A percentile compares a stretch with the other conserved stretches of the same genome.
These are phyloP conservation scores for Pseudomyrmex sp. DNA, from an alignment of 1,140 invertebrate genomes.

Conservation along the genomic window DNA sequence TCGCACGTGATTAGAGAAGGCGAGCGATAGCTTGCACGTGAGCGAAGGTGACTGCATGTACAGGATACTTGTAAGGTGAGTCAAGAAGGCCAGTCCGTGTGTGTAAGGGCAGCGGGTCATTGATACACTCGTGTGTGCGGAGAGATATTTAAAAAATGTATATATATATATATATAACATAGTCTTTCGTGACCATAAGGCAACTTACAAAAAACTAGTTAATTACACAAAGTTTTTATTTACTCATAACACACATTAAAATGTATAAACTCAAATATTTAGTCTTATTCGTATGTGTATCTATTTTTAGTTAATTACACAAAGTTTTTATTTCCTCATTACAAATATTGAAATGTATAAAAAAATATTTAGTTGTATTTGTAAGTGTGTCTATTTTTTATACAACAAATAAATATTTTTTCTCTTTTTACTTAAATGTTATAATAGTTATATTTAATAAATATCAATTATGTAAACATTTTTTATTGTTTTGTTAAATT, in stretches of 20 bases:
- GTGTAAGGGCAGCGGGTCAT: slow-evolving; percentile 55
- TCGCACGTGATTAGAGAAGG: slow-evolving; percentile 54
- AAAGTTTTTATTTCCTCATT: slow-evolving; percentile 4
- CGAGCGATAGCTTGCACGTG: slow-evolving; percentile 55
- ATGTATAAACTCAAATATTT: not conserved
- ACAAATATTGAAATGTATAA: not conserved
- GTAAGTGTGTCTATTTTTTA: too few species aligned
- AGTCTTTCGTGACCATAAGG: not conserved
- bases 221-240: slow-evolving; percentile 6
- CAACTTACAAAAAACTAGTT: slow-evolving; percentile 1
- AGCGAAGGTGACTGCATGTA: slow-evolving; percentile 22
- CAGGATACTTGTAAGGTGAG: slow-evolving; percentile 28
- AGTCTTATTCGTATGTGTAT: not conserved
- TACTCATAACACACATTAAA: not conserved
- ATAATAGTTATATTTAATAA: too few species aligned
- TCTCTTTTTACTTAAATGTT: too few species aligned
- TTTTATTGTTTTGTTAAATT: too few species aligned
- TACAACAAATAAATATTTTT: too few species aligned
- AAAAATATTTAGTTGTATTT: not conserved
- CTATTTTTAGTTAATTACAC: not conserved
- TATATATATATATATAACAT: not conserved
- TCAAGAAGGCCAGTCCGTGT: slow-evolving; percentile 28
- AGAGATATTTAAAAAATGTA: not conserved
- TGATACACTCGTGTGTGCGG: slow-evolving; percentile 2
- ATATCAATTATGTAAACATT: too few species aligned